Conservation (phyloP, 2,797 vertebrate species). For the Bradypus variegatus region DNA sequence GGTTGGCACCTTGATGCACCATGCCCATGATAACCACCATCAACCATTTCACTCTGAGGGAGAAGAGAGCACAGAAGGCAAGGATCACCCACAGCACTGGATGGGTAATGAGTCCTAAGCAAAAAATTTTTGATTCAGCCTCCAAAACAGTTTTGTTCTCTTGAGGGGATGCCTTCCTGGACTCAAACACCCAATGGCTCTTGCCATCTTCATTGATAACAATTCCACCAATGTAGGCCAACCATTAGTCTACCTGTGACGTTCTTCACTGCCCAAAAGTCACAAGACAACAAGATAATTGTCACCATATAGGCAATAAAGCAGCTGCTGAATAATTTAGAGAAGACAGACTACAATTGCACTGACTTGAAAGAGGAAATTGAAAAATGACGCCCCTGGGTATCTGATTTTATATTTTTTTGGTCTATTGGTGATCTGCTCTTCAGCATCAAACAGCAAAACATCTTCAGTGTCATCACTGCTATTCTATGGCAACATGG, state of each 20-base stretch:
- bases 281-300: constrained; percentile 87
- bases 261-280: constrained; percentile 89
- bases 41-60: constrained; percentile 93
- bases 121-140: constrained; percentile 91
- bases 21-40: constrained; percentile 88
- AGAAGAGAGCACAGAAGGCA: constrained; percentile 87
- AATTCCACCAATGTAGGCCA: not conserved
- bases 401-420: constrained; percentile 72
- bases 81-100: constrained; percentile 91
- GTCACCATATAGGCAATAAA: constrained; percentile 88
- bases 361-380: constrained; percentile 84
- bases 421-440: not conserved
- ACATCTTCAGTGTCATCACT: not conserved
- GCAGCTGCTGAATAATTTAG: constrained; percentile 76
- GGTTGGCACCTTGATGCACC: constrained; percentile 85
- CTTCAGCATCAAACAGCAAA: not conserved
- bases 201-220: too few relatives aligned
- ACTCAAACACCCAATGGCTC: not conserved
- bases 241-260: not conserved
- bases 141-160: constrained; percentile 73
- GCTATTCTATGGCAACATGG: not conserved
- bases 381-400: constrained; percentile 86
- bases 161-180: constrained; percentile 70
- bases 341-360: constrained; percentile 82
- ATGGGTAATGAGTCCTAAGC: constrained; percentile 88